Conservation (phyloP, 2,113 vertebrate species). For the Xiphophorus maculatus region DNA sequence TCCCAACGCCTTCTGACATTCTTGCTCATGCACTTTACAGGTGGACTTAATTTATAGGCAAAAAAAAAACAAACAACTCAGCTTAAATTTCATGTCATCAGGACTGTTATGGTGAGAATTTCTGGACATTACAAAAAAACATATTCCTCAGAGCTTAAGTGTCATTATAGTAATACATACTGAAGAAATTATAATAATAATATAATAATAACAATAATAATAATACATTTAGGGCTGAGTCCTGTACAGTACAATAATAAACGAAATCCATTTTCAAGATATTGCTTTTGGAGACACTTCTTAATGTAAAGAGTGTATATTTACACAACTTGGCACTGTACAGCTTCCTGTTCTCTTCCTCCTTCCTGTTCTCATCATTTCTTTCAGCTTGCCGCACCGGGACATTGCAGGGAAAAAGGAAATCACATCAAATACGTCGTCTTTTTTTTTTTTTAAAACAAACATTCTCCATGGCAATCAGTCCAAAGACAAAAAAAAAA, state of each 20-base stretch:
- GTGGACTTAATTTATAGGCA: slow-evolving; percentile 75
- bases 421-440: slow-evolving; percentile 74
- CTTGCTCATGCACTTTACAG: slow-evolving; percentile 73
- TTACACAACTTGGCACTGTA: slow-evolving; percentile 87
- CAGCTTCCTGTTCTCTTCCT: slow-evolving; percentile 66
- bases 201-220: slow-evolving; percentile 70
- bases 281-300: slow-evolving; percentile 85
- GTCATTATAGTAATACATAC: slow-evolving; percentile 81
- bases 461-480: slow-evolving; percentile 80
- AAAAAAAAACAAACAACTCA: slow-evolving; percentile 55
- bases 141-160: slow-evolving; percentile 73
- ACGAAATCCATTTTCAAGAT: slow-evolving; percentile 84
- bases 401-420: slow-evolving; percentile 62
- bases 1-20: slow-evolving; percentile 74
- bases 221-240: slow-evolving; percentile 85
- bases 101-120: slow-evolving; percentile 65
- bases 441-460: slow-evolving; percentile 56
- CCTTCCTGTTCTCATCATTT: slow-evolving; percentile 37
- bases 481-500: slow-evolving; percentile 46
- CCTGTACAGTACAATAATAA: slow-evolving; percentile 85
- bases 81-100: slow-evolving; percentile 62
- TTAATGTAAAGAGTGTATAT: slow-evolving; percentile 82
- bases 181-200: slow-evolving; percentile 77
- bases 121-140: slow-evolving; percentile 68
- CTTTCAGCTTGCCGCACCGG: slow-evolving; percentile 66